Conservation (phyloP, 2,888 invertebrate genomes). For the Bugulina stolonifera region DNA sequence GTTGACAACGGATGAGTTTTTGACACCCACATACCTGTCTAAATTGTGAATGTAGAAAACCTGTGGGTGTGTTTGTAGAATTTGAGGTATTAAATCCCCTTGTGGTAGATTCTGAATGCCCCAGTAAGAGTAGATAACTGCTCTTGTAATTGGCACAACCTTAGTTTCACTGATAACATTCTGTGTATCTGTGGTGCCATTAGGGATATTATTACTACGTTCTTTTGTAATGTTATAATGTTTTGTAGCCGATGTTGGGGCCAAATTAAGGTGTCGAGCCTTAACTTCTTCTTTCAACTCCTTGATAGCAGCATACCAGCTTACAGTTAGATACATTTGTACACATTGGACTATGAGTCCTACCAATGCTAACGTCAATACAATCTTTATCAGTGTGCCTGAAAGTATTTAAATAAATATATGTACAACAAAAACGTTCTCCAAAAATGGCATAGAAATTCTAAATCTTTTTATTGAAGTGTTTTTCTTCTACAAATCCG, state of each 20-base stretch:
- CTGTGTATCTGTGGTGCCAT: too few species aligned
- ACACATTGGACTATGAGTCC: neutral
- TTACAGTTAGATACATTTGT: neutral
- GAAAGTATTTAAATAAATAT: neutral
- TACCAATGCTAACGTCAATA: neutral
- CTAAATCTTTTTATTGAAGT: too few species aligned
- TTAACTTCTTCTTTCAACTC: neutral
- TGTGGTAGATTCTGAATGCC: neutral
- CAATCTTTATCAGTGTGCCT: neutral
- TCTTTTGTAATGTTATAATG: too few species aligned
- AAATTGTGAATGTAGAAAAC: neutral
- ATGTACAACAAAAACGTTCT: neutral
- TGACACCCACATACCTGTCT: neutral
- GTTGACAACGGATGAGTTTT: too few species aligned
- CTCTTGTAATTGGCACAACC: neutral
- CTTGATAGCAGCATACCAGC: neutral
- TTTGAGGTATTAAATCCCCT: neutral
- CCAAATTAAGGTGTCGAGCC: neutral
- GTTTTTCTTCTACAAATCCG: too few species aligned
- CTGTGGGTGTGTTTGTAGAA: neutral
- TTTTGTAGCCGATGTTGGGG: neutral
- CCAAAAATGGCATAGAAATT: too few species aligned
- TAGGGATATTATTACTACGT: too few species aligned
- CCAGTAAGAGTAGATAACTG: conserved; percentile 6
- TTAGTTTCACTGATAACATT: neutral